Conservation (phyloP, 2,888 invertebrate species). For the Argyra leucocephala region DNA sequence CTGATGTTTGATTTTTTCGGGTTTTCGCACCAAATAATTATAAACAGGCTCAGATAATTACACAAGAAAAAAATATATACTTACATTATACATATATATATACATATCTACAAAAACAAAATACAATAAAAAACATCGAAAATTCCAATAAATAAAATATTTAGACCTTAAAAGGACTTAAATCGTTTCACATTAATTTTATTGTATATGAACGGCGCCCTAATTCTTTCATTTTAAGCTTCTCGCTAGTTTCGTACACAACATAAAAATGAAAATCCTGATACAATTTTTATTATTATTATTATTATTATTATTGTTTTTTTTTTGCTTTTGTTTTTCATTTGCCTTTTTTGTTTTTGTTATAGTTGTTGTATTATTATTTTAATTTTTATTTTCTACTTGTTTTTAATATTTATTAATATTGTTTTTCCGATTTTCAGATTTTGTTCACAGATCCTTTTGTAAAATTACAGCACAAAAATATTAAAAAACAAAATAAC, state of each 20-base stretch:
- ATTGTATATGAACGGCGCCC: neutral
- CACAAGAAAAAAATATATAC: no score
- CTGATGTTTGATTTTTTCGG: no score
- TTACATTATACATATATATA: neutral
- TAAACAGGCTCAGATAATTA: neutral
- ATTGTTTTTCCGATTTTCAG: neutral
- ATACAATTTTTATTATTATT: neutral
- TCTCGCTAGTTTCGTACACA: neutral
- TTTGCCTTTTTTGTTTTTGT: neutral
- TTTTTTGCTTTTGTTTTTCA: neutral
- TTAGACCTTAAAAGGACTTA: neutral
- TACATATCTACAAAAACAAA: neutral
- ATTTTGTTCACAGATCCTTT: neutral
- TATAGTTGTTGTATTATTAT: neutral
- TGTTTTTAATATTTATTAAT: neutral
- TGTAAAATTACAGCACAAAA: no score
- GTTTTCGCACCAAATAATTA: neutral
- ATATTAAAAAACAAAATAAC: no score
- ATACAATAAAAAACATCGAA: neutral
- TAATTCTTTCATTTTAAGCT: neutral
- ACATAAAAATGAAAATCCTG: neutral
- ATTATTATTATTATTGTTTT: no score
- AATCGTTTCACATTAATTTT: neutral
- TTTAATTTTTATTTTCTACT: neutral
- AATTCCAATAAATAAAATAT: neutral